A percentile compares a stretch with the other conserved stretches of the same genome.
These are phyloP conservation scores for Danaus melanippus DNA, from an alignment of 1,140 invertebrate genomes.

Conservation along the genomic window DNA sequence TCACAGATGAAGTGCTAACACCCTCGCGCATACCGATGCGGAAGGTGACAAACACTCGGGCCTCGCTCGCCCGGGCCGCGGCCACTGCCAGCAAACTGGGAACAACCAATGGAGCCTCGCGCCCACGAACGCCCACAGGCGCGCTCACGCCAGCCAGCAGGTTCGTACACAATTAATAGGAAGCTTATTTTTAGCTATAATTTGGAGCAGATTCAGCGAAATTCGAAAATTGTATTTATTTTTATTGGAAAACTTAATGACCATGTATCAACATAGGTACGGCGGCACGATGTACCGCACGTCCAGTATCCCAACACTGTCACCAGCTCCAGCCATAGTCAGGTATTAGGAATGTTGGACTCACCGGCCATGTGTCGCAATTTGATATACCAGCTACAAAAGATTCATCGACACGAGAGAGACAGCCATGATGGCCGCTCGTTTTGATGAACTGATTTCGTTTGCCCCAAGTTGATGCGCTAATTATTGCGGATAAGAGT, in stretches of 20 bases:
- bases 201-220: background rate
- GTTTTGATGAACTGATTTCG: no score
- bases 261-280: slow-evolving; percentile 50
- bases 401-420: no score
- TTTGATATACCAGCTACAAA: no score
- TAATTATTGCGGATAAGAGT: no score
- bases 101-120: slow-evolving; percentile 71
- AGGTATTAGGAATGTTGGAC: slow-evolving; percentile 76
- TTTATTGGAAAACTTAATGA: slow-evolving; percentile 35
- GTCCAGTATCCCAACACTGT: slow-evolving; percentile 88
- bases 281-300: slow-evolving; percentile 85
- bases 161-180: background rate
- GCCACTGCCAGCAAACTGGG: slow-evolving; percentile 68
- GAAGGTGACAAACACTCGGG: slow-evolving; percentile 70
- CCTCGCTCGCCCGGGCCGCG: slow-evolving; percentile 72
- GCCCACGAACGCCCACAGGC: slow-evolving; percentile 83
- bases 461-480: no score
- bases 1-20: slow-evolving; percentile 76
- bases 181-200: slow-evolving; percentile 4
- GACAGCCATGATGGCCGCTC: no score
- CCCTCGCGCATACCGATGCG: slow-evolving; percentile 83
- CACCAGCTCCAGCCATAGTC: slow-evolving; percentile 80
- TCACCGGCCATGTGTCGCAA: no score
- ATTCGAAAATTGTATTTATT: slow-evolving; percentile 10
- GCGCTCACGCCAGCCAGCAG: slow-evolving; percentile 77